A percentile compares a stretch with the other conserved stretches of the same genome.
Conservation (phyloP, 1,140 invertebrate genomes). For the Scylla paramamosain region DNA sequence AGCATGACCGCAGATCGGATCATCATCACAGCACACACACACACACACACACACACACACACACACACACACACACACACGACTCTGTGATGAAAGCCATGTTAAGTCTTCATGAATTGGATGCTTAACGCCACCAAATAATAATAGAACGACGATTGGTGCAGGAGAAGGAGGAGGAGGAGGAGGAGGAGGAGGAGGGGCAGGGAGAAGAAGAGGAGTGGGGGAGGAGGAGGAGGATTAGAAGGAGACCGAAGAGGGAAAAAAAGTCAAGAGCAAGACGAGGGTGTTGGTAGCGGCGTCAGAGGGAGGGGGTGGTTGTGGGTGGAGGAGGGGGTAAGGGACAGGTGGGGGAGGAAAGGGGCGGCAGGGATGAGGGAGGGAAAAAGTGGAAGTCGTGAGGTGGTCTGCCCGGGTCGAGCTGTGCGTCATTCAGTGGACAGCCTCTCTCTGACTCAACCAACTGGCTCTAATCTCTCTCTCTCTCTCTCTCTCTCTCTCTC, state of each 20-base stretch:
- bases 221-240: background rate
- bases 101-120: background rate
- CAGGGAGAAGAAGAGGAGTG: background rate
- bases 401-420: background rate
- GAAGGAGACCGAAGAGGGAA: too few relatives aligned
- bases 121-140: background rate
- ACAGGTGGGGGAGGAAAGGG: background rate
- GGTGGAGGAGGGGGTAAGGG: background rate
- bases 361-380: background rate
- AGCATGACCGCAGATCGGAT: too few relatives aligned
- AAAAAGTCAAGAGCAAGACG: too few relatives aligned
- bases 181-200: slow-evolving; percentile 7
- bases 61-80: slow-evolving; percentile 19
- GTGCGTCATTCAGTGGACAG: slow-evolving; percentile 28
- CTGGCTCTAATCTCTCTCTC: slow-evolving; percentile 27
- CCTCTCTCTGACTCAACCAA: background rate
- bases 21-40: background rate
- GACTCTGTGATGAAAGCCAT: background rate
- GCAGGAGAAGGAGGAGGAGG: background rate
- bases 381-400: background rate
- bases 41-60: slow-evolving; percentile 21
- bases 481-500: slow-evolving; percentile 26
- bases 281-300: too few relatives aligned
- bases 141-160: background rate
- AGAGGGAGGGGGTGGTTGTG: background rate